Evolutionary conservation across 1,140 invertebrate species (phyloP).

Genomic region (Andrena cerasifolii): DNA sequence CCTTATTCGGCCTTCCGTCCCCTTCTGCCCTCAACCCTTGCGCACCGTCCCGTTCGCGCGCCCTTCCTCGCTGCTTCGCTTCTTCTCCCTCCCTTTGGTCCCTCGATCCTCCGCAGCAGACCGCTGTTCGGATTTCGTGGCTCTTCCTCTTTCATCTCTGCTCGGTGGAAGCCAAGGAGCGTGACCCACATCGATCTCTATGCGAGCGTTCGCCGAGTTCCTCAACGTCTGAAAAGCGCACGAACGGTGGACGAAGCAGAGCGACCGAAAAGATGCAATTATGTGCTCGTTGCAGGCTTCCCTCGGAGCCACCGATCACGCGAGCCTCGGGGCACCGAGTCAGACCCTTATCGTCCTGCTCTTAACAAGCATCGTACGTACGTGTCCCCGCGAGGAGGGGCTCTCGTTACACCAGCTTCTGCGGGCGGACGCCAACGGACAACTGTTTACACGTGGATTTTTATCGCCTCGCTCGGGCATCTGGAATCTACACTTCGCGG

Average conservation of each 20-base stretch:
- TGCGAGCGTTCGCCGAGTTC: too few species aligned
- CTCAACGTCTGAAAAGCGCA: too few species aligned
- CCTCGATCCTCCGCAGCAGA: not conserved
- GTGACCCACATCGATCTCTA: too few species aligned
- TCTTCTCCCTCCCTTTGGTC: not conserved
- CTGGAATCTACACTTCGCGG: too few species aligned
- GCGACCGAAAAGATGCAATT: not conserved
- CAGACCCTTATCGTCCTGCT: constrained; percentile 11
- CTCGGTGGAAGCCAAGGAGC: too few species aligned
- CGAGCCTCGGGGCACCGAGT: not conserved
- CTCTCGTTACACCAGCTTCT: not conserved
- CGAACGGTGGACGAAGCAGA: too few species aligned
- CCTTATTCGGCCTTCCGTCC: constrained; percentile 71
- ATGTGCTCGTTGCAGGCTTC: not conserved
- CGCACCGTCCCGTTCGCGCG: not conserved
- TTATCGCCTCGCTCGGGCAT: too few species aligned
- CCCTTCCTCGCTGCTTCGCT: not conserved
- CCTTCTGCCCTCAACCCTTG: constrained; percentile 40
- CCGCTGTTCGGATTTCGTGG: constrained; percentile 25
- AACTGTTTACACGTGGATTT: too few species aligned
- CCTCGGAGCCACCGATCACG: not conserved
- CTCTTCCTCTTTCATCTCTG: too few species aligned
- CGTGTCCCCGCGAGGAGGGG: not conserved
- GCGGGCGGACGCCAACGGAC: not conserved
- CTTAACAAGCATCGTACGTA: not conserved